Percentiles rank a stretch among this genome's conserved stretches.
Conservation (phyloP, 2,888 invertebrate genomes). For the Eremobia ochroleuca region DNA sequence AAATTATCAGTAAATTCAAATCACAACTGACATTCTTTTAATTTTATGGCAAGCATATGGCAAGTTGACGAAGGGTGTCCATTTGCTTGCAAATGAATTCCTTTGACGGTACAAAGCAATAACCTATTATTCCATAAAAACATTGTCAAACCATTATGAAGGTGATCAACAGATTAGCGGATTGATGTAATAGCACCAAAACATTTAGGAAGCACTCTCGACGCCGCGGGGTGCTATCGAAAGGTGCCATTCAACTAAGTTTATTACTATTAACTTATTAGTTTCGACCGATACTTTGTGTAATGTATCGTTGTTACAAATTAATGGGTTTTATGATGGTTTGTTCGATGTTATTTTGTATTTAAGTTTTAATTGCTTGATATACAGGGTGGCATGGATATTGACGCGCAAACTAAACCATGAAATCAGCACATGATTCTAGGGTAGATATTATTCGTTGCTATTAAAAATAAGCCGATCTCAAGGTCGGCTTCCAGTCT, state of each 20-base stretch:
- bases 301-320: constrained; percentile 22
- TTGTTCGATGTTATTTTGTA: not conserved
- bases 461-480: too few relatives aligned
- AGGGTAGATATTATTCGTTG: too few relatives aligned
- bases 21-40: not conserved
- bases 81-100: not conserved
- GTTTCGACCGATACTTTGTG: not conserved
- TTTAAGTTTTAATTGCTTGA: constrained; percentile 1
- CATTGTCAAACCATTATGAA: constrained; percentile 27
- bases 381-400: not conserved
- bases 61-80: not conserved
- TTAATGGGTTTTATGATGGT: constrained; percentile 30
- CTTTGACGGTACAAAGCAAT: not conserved
- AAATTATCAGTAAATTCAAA: not conserved
- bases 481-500: too few relatives aligned
- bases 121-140: not conserved
- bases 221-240: constrained; percentile 50
- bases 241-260: constrained; percentile 32
- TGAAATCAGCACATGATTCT: too few relatives aligned
- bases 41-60: not conserved
- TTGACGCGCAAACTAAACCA: too few relatives aligned
- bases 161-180: constrained; percentile 39
- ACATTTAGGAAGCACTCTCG: constrained; percentile 52
- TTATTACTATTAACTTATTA: constrained; percentile 29
- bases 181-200: constrained; percentile 45